phyloP scores from a whole-genome alignment of 2,888 invertebrate genomes.

The Chrysina gloriosa region DNA sequence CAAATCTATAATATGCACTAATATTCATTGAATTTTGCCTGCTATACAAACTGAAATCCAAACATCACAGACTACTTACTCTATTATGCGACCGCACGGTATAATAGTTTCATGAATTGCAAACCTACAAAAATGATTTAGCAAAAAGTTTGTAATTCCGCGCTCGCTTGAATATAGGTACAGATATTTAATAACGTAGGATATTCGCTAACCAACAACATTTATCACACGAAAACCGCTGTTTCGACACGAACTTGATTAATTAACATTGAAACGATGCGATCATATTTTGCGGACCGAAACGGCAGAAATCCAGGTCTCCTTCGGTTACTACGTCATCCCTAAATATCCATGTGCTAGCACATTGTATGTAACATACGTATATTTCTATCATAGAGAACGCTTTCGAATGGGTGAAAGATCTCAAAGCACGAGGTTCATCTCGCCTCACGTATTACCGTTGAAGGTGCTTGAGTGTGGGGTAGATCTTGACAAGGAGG shows the following conservation, averaged over 20 bases:
- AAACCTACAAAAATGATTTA: too few species aligned
- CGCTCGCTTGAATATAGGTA: too few species aligned
- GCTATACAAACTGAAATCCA: too few species aligned
- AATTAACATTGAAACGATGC: slow-evolving; percentile 6
- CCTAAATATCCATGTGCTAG: too few species aligned
- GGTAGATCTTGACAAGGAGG: slow-evolving; percentile 14
- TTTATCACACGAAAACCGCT: neutral
- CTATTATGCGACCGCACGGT: too few species aligned
- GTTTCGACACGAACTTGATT: slow-evolving; percentile 19
- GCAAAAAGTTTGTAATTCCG: too few species aligned
- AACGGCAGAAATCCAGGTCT: neutral
- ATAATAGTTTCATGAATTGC: too few species aligned
- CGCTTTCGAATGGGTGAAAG: slow-evolving; percentile 17
- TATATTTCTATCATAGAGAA: neutral
- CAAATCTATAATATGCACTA: too few species aligned
- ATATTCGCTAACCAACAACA: slow-evolving; percentile 10
- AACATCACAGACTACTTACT: too few species aligned
- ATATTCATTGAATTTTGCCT: too few species aligned
- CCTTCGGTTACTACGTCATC: slow-evolving; percentile 11
- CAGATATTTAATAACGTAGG: neutral
- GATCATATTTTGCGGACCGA: slow-evolving; percentile 12
- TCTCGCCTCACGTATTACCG: slow-evolving; percentile 9
- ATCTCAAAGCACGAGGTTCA: slow-evolving; percentile 33
- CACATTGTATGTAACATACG: too few species aligned
- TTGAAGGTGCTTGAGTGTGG: slow-evolving; percentile 24